Percentiles rank a stretch among this genome's conserved stretches.
These are phyloP conservation scores for Pluvianellus socialis DNA, from an alignment of 2,113 vertebrate species.

Conservation along the genomic window DNA sequence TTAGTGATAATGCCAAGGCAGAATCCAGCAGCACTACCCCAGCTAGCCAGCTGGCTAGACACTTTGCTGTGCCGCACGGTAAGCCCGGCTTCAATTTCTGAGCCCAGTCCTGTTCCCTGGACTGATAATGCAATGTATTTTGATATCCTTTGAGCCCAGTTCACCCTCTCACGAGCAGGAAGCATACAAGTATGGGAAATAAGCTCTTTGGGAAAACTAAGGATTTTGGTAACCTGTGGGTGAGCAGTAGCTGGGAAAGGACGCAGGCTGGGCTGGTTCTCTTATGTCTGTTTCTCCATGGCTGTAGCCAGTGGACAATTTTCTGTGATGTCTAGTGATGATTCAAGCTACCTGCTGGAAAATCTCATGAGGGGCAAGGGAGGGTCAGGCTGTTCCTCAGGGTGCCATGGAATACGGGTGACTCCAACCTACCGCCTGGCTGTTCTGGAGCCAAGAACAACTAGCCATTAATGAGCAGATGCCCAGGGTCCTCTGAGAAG, in stretches of 20 bases:
- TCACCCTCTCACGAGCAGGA: background rate
- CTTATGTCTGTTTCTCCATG: background rate
- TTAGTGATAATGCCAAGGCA: background rate
- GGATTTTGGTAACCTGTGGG: background rate
- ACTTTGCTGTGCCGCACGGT: background rate
- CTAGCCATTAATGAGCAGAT: background rate
- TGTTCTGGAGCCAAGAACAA: background rate
- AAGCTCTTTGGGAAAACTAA: background rate
- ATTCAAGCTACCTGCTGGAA: background rate
- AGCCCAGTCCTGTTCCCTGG: background rate
- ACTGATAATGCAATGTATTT: background rate
- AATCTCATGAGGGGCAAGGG: background rate
- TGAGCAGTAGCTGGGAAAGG: background rate
- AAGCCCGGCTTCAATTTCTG: background rate
- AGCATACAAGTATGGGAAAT: background rate
- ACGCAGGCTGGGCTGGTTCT: background rate
- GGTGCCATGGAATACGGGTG: background rate
- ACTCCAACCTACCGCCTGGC: background rate
- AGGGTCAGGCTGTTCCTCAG: background rate
- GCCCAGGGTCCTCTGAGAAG: background rate
- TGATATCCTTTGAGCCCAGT: background rate
- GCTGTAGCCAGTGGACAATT: background rate
- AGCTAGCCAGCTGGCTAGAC: background rate
- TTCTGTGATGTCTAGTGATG: background rate
- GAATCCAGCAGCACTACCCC: background rate